phyloP scores from a whole-genome alignment of 1,140 invertebrate species.

The Drosophila malerkotliana region DNA sequence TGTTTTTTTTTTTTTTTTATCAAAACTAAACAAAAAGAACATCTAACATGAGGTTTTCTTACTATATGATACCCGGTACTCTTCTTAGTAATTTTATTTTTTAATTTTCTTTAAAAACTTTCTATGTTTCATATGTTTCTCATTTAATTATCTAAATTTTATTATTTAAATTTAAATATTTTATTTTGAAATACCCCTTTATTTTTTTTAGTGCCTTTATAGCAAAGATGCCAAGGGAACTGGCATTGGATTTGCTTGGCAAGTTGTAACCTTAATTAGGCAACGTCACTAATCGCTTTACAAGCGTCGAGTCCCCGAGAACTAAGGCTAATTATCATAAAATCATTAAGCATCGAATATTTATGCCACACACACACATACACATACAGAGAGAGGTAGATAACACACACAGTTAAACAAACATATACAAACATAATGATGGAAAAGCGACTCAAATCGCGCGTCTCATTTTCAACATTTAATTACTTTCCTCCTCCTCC shows the following conservation, averaged over 20 bases:
- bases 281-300: conserved; percentile 75
- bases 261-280: conserved; percentile 72
- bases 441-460: conserved; percentile 6
- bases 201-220: not conserved
- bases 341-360: conserved; percentile 78
- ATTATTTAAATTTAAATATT: not conserved
- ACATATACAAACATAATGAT: conserved; percentile 5
- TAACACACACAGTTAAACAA: conserved; percentile 1
- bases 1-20: no score
- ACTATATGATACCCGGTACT: no score
- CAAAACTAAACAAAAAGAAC: no score
- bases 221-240: not conserved
- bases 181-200: not conserved
- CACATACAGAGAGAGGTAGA: not conserved
- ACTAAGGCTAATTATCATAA: conserved; percentile 78
- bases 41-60: no score
- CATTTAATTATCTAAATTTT: no score
- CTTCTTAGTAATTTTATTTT: no score
- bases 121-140: no score
- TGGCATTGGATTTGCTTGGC: conserved; percentile 53
- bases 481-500: not conserved
- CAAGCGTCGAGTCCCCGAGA: conserved; percentile 53
- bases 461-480: conserved; percentile 6
- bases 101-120: no score
- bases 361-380: conserved; percentile 57